phyloP scores from a whole-genome alignment of 2,797 vertebrate species.

The Apogon talboti region DNA sequence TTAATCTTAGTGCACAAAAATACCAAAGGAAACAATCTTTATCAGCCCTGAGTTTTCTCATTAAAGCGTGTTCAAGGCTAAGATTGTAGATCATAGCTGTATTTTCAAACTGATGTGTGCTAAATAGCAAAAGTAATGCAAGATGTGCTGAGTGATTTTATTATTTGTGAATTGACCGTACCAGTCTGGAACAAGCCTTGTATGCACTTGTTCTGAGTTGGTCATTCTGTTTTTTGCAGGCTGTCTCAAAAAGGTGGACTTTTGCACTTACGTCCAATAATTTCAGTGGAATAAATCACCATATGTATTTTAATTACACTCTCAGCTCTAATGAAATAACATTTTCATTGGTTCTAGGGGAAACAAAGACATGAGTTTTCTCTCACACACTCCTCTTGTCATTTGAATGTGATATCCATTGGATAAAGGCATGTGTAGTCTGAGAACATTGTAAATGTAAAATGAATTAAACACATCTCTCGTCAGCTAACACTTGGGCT shows the following conservation, averaged over 20 bases:
- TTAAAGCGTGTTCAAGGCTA: slow-evolving; percentile 43
- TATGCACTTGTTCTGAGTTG: slow-evolving; percentile 17
- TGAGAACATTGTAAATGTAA: slow-evolving; percentile 13
- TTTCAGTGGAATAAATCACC: slow-evolving; percentile 60
- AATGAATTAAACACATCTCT: slow-evolving; percentile 16
- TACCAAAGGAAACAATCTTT: slow-evolving; percentile 79
- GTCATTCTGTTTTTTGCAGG: slow-evolving; percentile 25
- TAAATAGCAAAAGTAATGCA: slow-evolving; percentile 18
- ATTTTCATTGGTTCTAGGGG: slow-evolving; percentile 10
- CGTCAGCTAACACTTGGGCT: slow-evolving; percentile 15
- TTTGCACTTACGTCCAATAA: slow-evolving; percentile 70
- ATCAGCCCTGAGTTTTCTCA: slow-evolving; percentile 58
- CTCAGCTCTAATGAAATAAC: slow-evolving; percentile 7
- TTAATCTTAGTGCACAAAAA: slow-evolving; percentile 59
- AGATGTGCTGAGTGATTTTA: slow-evolving; percentile 27
- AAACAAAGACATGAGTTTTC: slow-evolving; percentile 12
- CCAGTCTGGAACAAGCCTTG: slow-evolving; percentile 16
- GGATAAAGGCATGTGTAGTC: slow-evolving; percentile 26
- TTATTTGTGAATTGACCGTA: slow-evolving; percentile 29
- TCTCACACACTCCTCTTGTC: slow-evolving; percentile 18
- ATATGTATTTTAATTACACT: slow-evolving; percentile 20
- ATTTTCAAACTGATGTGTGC: slow-evolving; percentile 27
- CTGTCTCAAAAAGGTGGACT: slow-evolving; percentile 23
- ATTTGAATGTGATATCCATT: slow-evolving; percentile 28
- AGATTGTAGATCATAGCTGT: slow-evolving; percentile 48